Conservation (phyloP, 1,140 invertebrate genomes). For the Ceratina japonica region DNA sequence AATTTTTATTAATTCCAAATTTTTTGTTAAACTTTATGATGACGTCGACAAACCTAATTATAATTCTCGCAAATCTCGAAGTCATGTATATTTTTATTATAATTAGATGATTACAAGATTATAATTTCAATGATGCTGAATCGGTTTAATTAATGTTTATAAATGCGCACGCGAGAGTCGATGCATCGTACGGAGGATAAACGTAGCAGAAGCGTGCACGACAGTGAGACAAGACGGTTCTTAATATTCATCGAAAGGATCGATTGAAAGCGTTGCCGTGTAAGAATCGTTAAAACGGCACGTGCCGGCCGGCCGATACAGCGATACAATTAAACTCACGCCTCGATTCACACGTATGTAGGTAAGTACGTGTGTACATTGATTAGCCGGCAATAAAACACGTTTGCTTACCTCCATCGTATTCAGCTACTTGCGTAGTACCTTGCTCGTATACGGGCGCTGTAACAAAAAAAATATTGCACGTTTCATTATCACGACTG, state of each 20-base stretch:
- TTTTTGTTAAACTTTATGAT: too few relatives aligned
- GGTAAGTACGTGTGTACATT: slow-evolving; percentile 28
- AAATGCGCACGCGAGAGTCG: not conserved
- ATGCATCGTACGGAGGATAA: not conserved
- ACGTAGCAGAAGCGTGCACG: not conserved
- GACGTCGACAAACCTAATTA: too few relatives aligned
- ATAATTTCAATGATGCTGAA: too few relatives aligned
- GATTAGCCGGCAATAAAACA: slow-evolving; percentile 56
- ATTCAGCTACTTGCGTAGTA: slow-evolving; percentile 75
- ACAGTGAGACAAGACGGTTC: not conserved
- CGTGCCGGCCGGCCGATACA: not conserved
- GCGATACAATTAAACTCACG: slow-evolving; percentile 54
- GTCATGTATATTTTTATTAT: too few relatives aligned
- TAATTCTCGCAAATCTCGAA: too few relatives aligned
- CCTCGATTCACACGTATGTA: not conserved
- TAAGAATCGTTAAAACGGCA: slow-evolving; percentile 25
- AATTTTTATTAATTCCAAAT: too few relatives aligned
- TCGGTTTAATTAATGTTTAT: too few relatives aligned
- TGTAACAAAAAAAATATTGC: slow-evolving; percentile 66
- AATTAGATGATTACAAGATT: too few relatives aligned
- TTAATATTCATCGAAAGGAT: slow-evolving; percentile 47
- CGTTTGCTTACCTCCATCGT: slow-evolving; percentile 71
- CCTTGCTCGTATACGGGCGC: slow-evolving; percentile 77
- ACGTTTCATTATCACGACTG: not conserved
- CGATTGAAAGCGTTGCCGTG: slow-evolving; percentile 26